A percentile compares a stretch with the other conserved stretches of the same genome.
Evolutionary conservation across 2,113 vertebrate species (phyloP).

Genomic region (Osmerus eperlanus): DNA sequence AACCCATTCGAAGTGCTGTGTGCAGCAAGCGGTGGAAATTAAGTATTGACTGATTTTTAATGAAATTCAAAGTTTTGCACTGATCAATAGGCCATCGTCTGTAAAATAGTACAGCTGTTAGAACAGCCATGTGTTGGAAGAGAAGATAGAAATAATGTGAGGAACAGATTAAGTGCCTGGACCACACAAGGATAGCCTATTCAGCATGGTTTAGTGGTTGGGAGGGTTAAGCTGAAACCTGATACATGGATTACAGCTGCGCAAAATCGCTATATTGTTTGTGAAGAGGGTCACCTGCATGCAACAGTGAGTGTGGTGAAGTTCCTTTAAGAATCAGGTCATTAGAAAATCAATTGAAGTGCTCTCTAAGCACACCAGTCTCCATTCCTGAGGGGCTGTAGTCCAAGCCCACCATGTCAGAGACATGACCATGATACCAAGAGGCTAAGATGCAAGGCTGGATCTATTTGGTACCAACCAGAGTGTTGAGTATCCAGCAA

Average conservation of each 20-base stretch:
- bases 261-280: slow-evolving; percentile 38
- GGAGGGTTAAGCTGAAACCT: slow-evolving; percentile 32
- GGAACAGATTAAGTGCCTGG: slow-evolving; percentile 52
- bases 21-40: slow-evolving; percentile 72
- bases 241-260: slow-evolving; percentile 24
- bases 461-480: too few species aligned
- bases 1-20: slow-evolving; percentile 54
- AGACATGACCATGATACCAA: slow-evolving; percentile 53
- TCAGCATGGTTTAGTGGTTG: slow-evolving; percentile 31
- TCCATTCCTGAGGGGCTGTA: slow-evolving; percentile 48
- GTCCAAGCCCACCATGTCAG: slow-evolving; percentile 56
- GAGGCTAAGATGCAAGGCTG: not conserved
- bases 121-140: slow-evolving; percentile 24
- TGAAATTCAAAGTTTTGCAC: slow-evolving; percentile 77
- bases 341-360: slow-evolving; percentile 69
- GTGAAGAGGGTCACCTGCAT: slow-evolving; percentile 66
- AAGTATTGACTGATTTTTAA: slow-evolving; percentile 76
- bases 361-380: slow-evolving; percentile 53
- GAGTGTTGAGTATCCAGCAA: too few species aligned
- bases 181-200: slow-evolving; percentile 51
- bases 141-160: slow-evolving; percentile 43
- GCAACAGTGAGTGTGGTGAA: slow-evolving; percentile 51
- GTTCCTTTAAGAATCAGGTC: slow-evolving; percentile 64
- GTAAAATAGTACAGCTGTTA: slow-evolving; percentile 69
- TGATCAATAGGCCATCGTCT: slow-evolving; percentile 74